These are phyloP conservation scores for Pomacea canaliculata DNA, from an alignment of 2,888 invertebrate species.

Conservation along the genomic window DNA sequence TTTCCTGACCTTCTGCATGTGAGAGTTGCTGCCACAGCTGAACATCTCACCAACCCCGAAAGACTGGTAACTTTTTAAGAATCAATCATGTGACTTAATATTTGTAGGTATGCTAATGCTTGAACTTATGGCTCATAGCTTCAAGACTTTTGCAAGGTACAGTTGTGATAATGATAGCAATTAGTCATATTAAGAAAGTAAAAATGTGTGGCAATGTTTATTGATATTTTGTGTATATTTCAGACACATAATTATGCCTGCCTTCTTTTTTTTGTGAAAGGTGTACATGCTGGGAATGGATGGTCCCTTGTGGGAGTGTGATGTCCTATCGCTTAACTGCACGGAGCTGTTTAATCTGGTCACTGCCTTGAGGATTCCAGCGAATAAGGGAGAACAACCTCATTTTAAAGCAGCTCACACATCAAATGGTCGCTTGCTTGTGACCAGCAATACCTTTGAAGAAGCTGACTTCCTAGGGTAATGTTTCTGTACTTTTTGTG, in stretches of 20 bases:
- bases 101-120: no score
- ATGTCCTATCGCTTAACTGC: slow-evolving; percentile 32
- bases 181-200: no score
- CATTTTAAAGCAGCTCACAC: slow-evolving; percentile 45
- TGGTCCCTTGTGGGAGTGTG: slow-evolving; percentile 42
- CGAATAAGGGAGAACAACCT: slow-evolving; percentile 36
- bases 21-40: slow-evolving; percentile 37
- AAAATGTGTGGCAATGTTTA: no score
- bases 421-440: slow-evolving; percentile 39
- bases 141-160: no score
- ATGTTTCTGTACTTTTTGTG: neutral
- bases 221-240: no score
- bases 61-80: slow-evolving; percentile 23
- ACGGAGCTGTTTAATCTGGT: slow-evolving; percentile 38
- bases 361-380: slow-evolving; percentile 31
- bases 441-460: slow-evolving; percentile 41
- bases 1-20: slow-evolving; percentile 34
- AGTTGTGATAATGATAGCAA: no score
- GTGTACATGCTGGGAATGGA: slow-evolving; percentile 42
- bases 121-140: no score
- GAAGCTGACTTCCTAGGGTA: slow-evolving; percentile 38
- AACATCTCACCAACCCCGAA: slow-evolving; percentile 34
- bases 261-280: slow-evolving; percentile 12
- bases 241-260: no score
- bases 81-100: no score